Evolutionary conservation across 2,888 invertebrate species (phyloP).

Genomic region (Microctonus aethiopoides): DNA sequence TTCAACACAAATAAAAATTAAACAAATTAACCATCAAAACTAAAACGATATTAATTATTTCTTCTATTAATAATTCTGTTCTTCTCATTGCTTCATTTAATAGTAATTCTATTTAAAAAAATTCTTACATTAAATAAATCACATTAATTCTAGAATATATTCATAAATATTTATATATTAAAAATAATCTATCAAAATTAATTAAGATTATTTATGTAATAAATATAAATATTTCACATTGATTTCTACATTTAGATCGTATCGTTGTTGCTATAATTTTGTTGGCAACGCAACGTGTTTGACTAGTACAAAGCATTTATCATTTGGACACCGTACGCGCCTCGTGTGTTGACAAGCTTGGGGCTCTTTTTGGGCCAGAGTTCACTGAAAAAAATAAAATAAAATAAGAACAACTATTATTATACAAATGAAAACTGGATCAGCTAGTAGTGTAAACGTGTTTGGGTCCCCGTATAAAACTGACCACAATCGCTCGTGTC

Average conservation of each 20-base stretch:
- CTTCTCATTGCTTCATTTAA: too few relatives aligned
- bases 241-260: conserved; percentile 49
- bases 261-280: conserved; percentile 61
- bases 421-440: conserved; percentile 51
- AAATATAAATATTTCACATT: too few relatives aligned
- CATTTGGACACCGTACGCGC: conserved; percentile 57
- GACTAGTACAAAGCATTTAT: conserved; percentile 61
- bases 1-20: too few relatives aligned
- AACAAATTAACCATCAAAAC: too few relatives aligned
- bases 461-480: conserved; percentile 44
- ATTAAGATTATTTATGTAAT: too few relatives aligned
- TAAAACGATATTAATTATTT: too few relatives aligned
- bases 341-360: conserved; percentile 65
- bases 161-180: too few relatives aligned
- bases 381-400: conserved; percentile 53
- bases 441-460: conserved; percentile 47
- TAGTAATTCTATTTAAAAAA: too few relatives aligned
- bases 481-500: conserved; percentile 66
- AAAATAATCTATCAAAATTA: too few relatives aligned
- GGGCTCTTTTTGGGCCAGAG: conserved; percentile 60
- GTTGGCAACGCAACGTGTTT: conserved; percentile 62
- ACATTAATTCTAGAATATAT: too few relatives aligned
- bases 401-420: conserved; percentile 19
- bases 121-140: too few relatives aligned
- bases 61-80: too few relatives aligned